phyloP scores from a whole-genome alignment of 1,140 invertebrate species.

The Apis florea region DNA sequence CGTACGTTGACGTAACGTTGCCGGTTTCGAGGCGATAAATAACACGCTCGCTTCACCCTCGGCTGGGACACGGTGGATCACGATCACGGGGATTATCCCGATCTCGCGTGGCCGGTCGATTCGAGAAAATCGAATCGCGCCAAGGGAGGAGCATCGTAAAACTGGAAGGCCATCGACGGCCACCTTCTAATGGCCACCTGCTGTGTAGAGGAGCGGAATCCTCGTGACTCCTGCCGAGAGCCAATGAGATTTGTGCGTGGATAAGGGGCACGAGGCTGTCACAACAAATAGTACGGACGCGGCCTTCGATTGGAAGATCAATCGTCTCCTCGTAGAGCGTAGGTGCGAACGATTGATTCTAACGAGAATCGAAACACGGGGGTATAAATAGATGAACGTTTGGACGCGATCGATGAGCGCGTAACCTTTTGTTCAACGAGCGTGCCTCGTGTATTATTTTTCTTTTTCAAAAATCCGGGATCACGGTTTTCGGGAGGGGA shows the following conservation, averaged over 20 bases:
- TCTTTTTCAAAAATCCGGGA: too few relatives aligned
- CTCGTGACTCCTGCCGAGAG: constrained; percentile 42
- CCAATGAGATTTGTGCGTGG: constrained; percentile 44
- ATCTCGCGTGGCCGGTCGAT: constrained; percentile 34
- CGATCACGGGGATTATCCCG: constrained; percentile 54
- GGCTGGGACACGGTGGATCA: constrained; percentile 10
- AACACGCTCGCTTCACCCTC: constrained; percentile 32
- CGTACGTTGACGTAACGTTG: neutral
- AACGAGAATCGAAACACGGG: neutral
- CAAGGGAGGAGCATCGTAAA: constrained; percentile 40
- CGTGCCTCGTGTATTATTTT: too few relatives aligned
- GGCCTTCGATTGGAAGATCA: neutral
- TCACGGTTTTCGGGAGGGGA: too few relatives aligned
- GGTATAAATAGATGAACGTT: too few relatives aligned
- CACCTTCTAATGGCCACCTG: constrained; percentile 60
- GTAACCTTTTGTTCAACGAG: too few relatives aligned
- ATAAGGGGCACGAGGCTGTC: constrained; percentile 28
- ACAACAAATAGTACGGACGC: constrained; percentile 15
- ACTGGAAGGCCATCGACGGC: constrained; percentile 22
- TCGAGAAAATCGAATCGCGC: constrained; percentile 55
- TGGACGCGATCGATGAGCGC: too few relatives aligned
- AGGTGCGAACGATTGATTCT: neutral
- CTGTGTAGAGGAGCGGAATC: constrained; percentile 57
- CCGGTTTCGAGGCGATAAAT: constrained; percentile 20
- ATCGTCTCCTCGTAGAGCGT: neutral